A percentile compares a stretch with the other conserved stretches of the same genome.
phyloP scores from a whole-genome alignment of 2,888 invertebrate species.

The Leptinotarsa juncta region DNA sequence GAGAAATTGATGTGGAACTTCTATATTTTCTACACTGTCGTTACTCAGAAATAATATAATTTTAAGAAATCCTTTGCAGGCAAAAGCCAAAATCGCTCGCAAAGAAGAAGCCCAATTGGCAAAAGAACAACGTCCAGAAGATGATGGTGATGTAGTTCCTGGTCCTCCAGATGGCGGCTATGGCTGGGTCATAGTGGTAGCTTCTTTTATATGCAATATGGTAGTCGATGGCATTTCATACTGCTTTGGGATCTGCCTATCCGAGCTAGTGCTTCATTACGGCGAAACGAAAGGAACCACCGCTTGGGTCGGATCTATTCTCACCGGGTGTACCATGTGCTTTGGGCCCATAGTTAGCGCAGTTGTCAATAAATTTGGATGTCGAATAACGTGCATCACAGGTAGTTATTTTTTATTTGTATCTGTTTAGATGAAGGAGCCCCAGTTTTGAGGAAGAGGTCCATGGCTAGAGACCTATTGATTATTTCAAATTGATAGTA shows the following conservation, averaged over 20 bases:
- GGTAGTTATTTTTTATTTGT: slow-evolving; percentile 66
- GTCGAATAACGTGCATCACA: slow-evolving; percentile 91
- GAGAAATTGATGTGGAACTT: too few species aligned
- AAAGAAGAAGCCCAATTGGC: slow-evolving; percentile 80
- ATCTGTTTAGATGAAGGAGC: too few species aligned
- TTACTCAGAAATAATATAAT: too few species aligned
- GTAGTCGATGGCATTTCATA: slow-evolving; percentile 98
- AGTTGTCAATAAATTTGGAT: slow-evolving; percentile 92
- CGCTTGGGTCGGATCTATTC: slow-evolving; percentile 93
- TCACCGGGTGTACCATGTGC: slow-evolving; percentile 94
- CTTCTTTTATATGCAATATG: slow-evolving; percentile 97
- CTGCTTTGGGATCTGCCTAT: slow-evolving; percentile 94
- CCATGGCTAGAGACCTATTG: too few species aligned
- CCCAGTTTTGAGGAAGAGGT: too few species aligned
- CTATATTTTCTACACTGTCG: too few species aligned
- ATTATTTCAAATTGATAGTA: too few species aligned
- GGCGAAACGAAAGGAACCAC: slow-evolving; percentile 89
- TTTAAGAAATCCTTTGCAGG: slow-evolving; percentile 69
- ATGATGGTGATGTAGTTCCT: slow-evolving; percentile 81
- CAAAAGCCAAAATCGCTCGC: slow-evolving; percentile 87
- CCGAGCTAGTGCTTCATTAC: slow-evolving; percentile 83
- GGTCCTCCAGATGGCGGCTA: slow-evolving; percentile 93
- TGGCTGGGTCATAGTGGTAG: slow-evolving; percentile 94
- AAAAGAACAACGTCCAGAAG: slow-evolving; percentile 68
- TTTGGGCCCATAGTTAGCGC: slow-evolving; percentile 96